Conservation (phyloP, 1,140 invertebrate species). For the honey bee (Apis mellifera) region DNA sequence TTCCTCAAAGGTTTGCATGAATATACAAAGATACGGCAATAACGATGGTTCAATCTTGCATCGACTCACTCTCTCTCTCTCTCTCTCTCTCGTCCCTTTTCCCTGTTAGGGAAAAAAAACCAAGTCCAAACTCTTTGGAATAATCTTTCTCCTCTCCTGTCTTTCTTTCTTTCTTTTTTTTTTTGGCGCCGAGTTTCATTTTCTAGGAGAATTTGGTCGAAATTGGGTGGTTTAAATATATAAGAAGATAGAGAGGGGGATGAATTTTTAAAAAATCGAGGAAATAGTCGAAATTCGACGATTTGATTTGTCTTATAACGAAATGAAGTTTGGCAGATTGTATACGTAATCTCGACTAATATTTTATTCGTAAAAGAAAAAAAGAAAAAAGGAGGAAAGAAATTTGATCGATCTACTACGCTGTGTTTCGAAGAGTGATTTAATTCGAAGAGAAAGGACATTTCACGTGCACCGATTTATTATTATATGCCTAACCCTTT, state of each 20-base stretch:
- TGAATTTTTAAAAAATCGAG: neutral
- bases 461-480: no score
- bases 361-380: no score
- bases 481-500: no score
- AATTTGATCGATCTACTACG: no score
- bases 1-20: conserved; percentile 25
- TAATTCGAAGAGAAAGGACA: no score
- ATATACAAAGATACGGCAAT: conserved; percentile 23
- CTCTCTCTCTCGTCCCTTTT: neutral
- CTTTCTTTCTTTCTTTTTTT: no score
- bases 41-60: conserved; percentile 9
- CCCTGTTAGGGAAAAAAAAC: neutral
- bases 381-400: no score
- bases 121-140: neutral
- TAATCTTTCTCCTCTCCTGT: neutral
- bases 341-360: no score
- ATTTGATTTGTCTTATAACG: no score
- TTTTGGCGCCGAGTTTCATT: neutral
- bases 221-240: neutral
- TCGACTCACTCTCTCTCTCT: neutral
- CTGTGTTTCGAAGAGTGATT: no score
- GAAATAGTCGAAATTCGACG: neutral
- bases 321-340: no score
- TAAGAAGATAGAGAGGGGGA: neutral
- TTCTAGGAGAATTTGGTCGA: neutral